A percentile compares a stretch with the other conserved stretches of the same genome.
These are phyloP conservation scores for Fragum fragum DNA, from an alignment of 2,888 invertebrate genomes.

Conservation along the genomic window DNA sequence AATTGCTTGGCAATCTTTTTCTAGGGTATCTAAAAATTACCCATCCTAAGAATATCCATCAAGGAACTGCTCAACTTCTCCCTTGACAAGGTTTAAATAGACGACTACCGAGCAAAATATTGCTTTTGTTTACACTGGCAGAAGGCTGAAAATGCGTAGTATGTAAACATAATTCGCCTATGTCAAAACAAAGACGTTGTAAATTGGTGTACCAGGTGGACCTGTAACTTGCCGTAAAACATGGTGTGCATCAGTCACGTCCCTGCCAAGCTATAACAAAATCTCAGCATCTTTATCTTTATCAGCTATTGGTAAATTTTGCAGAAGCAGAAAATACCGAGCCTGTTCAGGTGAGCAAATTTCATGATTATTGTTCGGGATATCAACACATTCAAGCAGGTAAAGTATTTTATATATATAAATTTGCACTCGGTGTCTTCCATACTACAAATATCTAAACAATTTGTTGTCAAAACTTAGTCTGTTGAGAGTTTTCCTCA, in stretches of 20 bases:
- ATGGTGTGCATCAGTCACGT: slow-evolving; percentile 28
- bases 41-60: no score
- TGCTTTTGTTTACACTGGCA: slow-evolving; percentile 34
- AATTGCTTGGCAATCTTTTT: slow-evolving; percentile 52
- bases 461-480: background rate
- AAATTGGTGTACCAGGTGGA: slow-evolving; percentile 27
- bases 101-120: slow-evolving; percentile 2
- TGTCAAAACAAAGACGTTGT: slow-evolving; percentile 22
- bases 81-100: slow-evolving; percentile 21
- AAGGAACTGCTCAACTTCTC: background rate
- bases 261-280: slow-evolving; percentile 34
- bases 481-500: background rate
- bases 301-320: slow-evolving; percentile 23
- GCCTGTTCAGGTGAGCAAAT: slow-evolving; percentile 44
- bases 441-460: slow-evolving; percentile 15
- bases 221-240: slow-evolving; percentile 35
- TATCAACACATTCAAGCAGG: slow-evolving; percentile 57
- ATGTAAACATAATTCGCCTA: slow-evolving; percentile 50
- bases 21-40: slow-evolving; percentile 30
- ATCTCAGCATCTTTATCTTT: slow-evolving; percentile 15
- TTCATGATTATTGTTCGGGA: slow-evolving; percentile 38
- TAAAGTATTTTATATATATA: slow-evolving; percentile 28
- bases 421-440: no score
- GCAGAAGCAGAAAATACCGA: slow-evolving; percentile 19
- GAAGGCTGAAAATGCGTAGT: slow-evolving; percentile 37